Evolutionary conservation across 2,888 invertebrate genomes (phyloP).

Genomic region (Andrena camellia): DNA sequence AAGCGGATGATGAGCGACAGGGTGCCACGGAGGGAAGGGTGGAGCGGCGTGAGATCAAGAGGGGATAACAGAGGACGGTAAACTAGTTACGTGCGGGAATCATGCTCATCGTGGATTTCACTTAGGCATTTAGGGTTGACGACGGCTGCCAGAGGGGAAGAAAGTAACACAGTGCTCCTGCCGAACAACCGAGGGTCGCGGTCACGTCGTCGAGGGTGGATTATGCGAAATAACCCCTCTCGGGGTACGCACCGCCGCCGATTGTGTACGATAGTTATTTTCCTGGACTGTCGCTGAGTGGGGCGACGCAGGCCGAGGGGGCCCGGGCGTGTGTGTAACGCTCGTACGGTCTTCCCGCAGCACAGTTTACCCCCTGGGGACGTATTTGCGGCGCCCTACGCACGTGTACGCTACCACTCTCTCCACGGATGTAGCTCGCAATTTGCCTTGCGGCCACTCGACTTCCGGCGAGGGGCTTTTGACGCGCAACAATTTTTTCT

Average conservation of each 20-base stretch:
- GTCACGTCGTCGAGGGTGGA: constrained; percentile 65
- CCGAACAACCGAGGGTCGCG: constrained; percentile 50
- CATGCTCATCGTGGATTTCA: constrained; percentile 82
- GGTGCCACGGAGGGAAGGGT: constrained; percentile 36
- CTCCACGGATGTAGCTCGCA: constrained; percentile 58
- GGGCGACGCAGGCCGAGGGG: constrained; percentile 33
- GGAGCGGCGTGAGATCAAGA: constrained; percentile 44
- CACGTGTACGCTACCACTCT: constrained; percentile 52
- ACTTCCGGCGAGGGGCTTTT: constrained; percentile 68
- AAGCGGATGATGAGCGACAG: constrained; percentile 12
- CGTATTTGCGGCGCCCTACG: constrained; percentile 63
- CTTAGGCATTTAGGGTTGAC: constrained; percentile 76
- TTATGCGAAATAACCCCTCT: constrained; percentile 75
- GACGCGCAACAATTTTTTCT: constrained; percentile 63
- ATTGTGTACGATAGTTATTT: constrained; percentile 79
- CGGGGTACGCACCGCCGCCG: constrained; percentile 60
- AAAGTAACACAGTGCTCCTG: constrained; percentile 41
- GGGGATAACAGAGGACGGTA: constrained; percentile 74
- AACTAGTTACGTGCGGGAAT: constrained; percentile 83
- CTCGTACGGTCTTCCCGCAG: constrained; percentile 61
- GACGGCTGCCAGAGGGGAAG: constrained; percentile 17
- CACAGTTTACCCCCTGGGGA: constrained; percentile 60
- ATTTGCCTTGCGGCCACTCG: constrained; percentile 68
- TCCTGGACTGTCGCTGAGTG: constrained; percentile 65
- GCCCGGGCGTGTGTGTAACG: constrained; percentile 56